Conservation (phyloP, 2,888 invertebrate species). For the Ochropleura leucogaster region DNA sequence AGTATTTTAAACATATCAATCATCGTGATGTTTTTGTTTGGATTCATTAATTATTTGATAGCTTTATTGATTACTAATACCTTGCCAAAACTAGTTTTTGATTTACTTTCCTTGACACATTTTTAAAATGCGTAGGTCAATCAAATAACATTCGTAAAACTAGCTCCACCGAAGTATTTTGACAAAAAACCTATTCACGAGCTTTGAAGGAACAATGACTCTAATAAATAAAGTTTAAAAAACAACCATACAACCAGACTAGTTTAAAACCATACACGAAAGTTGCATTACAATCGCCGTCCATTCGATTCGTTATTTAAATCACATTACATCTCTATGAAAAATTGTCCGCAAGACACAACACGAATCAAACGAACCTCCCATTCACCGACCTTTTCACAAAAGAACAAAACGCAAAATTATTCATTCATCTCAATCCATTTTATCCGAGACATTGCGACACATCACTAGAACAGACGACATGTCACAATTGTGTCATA, state of each 20-base stretch:
- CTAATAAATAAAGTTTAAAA: neutral
- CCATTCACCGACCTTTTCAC: slow-evolving; percentile 48
- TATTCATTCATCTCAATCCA: slow-evolving; percentile 47
- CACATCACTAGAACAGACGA: slow-evolving; percentile 49
- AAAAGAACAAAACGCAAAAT: slow-evolving; percentile 38
- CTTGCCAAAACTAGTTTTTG: slow-evolving; percentile 36
- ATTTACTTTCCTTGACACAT: slow-evolving; percentile 35
- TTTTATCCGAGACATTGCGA: slow-evolving; percentile 52
- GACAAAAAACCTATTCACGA: neutral
- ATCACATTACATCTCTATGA: neutral
- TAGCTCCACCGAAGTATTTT: neutral
- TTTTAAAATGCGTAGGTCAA: slow-evolving; percentile 20
- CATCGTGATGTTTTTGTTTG: slow-evolving; percentile 12
- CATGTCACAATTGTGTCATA: slow-evolving; percentile 61
- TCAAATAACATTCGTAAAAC: slow-evolving; percentile 10
- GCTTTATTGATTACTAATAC: slow-evolving; percentile 34
- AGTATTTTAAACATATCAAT: slow-evolving; percentile 14
- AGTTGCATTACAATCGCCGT: neutral
- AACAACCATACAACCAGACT: neutral
- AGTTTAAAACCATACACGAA: neutral
- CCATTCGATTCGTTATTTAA: slow-evolving; percentile 5
- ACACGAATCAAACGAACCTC: slow-evolving; percentile 30
- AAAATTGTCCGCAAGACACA: slow-evolving; percentile 24
- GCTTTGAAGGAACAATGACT: neutral
- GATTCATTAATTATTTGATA: slow-evolving; percentile 43